Evolutionary conservation across 2,113 vertebrate species (phyloP).

Genomic region (Rhodinocichla rosea): DNA sequence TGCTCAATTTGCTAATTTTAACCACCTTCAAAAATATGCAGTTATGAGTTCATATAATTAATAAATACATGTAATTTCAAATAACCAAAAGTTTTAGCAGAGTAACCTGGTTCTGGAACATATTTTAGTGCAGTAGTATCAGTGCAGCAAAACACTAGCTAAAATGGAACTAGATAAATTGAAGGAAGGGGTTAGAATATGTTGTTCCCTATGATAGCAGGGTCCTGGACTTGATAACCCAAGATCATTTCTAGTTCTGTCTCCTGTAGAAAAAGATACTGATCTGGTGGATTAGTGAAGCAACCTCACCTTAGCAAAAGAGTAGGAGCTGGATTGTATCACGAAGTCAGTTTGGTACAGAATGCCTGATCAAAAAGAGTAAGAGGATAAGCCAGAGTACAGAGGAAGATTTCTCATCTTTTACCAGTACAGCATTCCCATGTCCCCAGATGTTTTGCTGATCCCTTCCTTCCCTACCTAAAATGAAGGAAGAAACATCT

Average conservation of each 20-base stretch:
- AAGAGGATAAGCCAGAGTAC: neutral
- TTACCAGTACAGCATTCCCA: neutral
- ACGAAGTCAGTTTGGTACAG: neutral
- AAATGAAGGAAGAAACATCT: neutral
- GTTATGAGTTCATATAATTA: neutral
- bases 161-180: neutral
- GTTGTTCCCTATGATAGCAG: neutral
- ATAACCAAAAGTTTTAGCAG: neutral
- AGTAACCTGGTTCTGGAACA: neutral
- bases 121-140: neutral
- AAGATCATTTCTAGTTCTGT: neutral
- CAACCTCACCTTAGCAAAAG: neutral
- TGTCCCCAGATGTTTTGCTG: neutral
- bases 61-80: neutral
- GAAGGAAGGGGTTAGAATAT: neutral
- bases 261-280: neutral
- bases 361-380: neutral
- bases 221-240: neutral
- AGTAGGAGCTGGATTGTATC: neutral
- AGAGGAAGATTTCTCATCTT: neutral
- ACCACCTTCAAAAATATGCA: neutral
- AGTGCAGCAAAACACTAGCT: neutral
- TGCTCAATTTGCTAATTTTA: neutral
- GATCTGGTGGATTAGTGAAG: slow-evolving; percentile 17
- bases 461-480: neutral